A percentile compares a stretch with the other conserved stretches of the same genome.
Conservation (phyloP, 2,113 vertebrate species). For the Daboia siamensis region DNA sequence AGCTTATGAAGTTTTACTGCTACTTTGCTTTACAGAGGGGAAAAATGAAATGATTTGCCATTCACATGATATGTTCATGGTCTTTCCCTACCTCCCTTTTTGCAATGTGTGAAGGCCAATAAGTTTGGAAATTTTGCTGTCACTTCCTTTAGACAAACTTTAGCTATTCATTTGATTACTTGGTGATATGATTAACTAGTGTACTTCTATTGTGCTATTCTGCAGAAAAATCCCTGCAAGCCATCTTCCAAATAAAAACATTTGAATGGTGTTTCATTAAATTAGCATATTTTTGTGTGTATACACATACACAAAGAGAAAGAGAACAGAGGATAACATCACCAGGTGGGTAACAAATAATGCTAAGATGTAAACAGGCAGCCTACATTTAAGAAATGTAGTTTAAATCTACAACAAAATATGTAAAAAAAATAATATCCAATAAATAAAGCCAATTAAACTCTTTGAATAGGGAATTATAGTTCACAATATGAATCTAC, state of each 20-base stretch:
- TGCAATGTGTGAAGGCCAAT: constrained; percentile 31
- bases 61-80: constrained; percentile 36
- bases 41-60: constrained; percentile 35
- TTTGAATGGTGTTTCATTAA: neutral
- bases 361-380: neutral
- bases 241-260: neutral
- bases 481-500: neutral
- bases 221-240: neutral
- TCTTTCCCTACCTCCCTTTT: neutral
- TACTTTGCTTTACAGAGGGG: constrained; percentile 39
- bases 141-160: neutral
- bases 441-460: neutral
- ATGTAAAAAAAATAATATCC: neutral
- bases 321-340: neutral
- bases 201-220: neutral
- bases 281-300: neutral
- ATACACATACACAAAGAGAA: neutral
- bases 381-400: neutral
- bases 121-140: neutral
- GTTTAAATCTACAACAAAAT: neutral
- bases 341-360: neutral
- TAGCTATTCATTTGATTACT: neutral
- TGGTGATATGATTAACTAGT: neutral
- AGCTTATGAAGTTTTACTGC: constrained; percentile 17
- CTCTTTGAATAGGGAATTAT: neutral